Evolutionary conservation across 35 echinoderm and acorn worm genomes (phyloP), one percentile per base, ranked within the genome.

Genomic region (Apostichopus japonicus): DNA sequence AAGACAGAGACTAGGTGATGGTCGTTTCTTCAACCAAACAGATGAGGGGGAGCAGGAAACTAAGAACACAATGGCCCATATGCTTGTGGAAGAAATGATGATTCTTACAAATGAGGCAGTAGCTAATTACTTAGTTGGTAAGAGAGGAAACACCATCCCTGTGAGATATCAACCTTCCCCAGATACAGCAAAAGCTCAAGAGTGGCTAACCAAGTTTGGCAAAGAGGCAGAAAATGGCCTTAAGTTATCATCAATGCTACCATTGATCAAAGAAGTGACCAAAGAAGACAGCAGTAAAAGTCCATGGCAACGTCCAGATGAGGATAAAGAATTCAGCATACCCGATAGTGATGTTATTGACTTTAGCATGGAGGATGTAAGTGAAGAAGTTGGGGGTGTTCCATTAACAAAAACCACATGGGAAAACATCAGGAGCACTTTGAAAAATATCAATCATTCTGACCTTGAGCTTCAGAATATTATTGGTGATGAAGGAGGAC

Each of bases 381-480:
- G 27, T 13, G 2, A 82, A 19, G 27, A 2, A 13, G 17, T 1
- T 2, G 79, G 17, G 11, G 4, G 79, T 14, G 27, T 33, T 33
- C 27, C 27, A 33, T 33, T 33, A 1, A 53, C 94, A 98, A 76
- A 70, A 91, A 6, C 90, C 90, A 53, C 90, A 17, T 96, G 79
- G 72, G 80, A 91, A 56, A 87, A 82, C 33, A 91, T 98, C 59
- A 89, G 80, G 62, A 92, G 93, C 33, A 91, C 55, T 3, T 79
- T 90, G 8, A 76, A 92, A 58, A 95, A 98, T 65, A 93, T 87
- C 44, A 93, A 98, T 61, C 94, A 95, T 62, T 96, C 95, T 56
- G 5, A 71, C 5, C 61, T 72, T 0, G 61, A 70, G 17, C 83
- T 86, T 54, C 9, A 86, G 23, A 63, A 86, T 17, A 86, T 98